A percentile compares a stretch with the other conserved stretches of the same genome.
These are phyloP conservation scores for Paramormyrops hopkinsi DNA, from an alignment of 2,797 vertebrate genomes.

Conservation along the genomic window DNA sequence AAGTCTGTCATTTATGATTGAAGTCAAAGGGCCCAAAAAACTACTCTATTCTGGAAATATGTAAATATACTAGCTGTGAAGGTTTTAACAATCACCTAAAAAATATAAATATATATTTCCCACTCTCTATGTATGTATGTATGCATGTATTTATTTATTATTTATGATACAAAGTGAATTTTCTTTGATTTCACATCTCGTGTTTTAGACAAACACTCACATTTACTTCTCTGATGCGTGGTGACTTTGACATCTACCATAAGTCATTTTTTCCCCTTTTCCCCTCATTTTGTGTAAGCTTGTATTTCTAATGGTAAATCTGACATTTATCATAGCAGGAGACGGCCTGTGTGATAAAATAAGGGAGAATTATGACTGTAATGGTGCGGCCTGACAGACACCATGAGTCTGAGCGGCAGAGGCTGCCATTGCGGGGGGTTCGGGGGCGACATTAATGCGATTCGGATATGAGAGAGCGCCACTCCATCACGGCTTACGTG, in stretches of 20 bases:
- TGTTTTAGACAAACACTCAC: constrained; percentile 31
- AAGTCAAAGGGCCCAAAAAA: constrained; percentile 31
- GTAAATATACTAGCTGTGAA: constrained; percentile 26
- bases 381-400: constrained; percentile 37
- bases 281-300: constrained; percentile 20
- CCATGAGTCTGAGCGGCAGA: constrained; percentile 29
- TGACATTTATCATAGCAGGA: constrained; percentile 38
- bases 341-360: constrained; percentile 33
- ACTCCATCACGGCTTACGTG: constrained; percentile 38
- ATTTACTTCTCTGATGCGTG: constrained; percentile 28
- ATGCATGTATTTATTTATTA: constrained; percentile 8
- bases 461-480: constrained; percentile 2
- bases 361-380: constrained; percentile 35
- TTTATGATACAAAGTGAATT: constrained; percentile 29
- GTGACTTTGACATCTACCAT: constrained; percentile 26
- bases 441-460: constrained; percentile 36
- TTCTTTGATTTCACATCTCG: constrained; percentile 28
- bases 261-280: constrained; percentile 15
- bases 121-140: background rate
- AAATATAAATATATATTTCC: constrained; percentile 27
- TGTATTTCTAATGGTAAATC: constrained; percentile 26
- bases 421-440: constrained; percentile 35
- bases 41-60: constrained; percentile 35
- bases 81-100: constrained; percentile 29
- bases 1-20: constrained; percentile 43